Conservation (phyloP, 2,113 vertebrate genomes). For the Chauna torquata region DNA sequence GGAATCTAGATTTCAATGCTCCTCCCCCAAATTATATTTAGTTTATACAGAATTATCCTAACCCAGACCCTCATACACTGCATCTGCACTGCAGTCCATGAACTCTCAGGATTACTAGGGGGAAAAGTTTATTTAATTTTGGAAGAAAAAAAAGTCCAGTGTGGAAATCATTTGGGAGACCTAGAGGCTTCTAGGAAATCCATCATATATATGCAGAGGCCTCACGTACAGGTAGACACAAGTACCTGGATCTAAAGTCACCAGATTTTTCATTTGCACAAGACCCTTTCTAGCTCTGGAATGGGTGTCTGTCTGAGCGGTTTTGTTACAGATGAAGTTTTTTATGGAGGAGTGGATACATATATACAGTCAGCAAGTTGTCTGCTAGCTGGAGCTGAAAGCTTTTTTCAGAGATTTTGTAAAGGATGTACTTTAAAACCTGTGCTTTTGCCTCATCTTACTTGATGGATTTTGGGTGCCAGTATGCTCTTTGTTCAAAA, state of each 20-base stretch:
- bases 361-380: fast-evolving
- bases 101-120: background rate
- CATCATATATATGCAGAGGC: fast-evolving
- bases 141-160: background rate
- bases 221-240: background rate
- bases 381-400: background rate
- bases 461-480: background rate
- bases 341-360: background rate
- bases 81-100: background rate
- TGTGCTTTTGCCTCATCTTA: background rate
- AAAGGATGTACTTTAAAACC: background rate
- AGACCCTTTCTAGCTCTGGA: background rate
- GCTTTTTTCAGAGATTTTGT: background rate
- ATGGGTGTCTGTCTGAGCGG: background rate
- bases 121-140: background rate
- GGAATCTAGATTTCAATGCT: background rate
- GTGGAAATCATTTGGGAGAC: background rate
- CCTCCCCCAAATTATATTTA: background rate
- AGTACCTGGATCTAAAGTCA: background rate
- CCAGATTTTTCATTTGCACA: background rate
- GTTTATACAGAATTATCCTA: background rate
- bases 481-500: background rate
- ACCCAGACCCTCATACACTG: background rate
- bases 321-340: background rate
- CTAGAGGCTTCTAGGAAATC: background rate